A percentile compares a stretch with the other conserved stretches of the same genome.
Evolutionary conservation across 2,113 vertebrate species (phyloP).

Genomic region (Zosterops pallidus): DNA sequence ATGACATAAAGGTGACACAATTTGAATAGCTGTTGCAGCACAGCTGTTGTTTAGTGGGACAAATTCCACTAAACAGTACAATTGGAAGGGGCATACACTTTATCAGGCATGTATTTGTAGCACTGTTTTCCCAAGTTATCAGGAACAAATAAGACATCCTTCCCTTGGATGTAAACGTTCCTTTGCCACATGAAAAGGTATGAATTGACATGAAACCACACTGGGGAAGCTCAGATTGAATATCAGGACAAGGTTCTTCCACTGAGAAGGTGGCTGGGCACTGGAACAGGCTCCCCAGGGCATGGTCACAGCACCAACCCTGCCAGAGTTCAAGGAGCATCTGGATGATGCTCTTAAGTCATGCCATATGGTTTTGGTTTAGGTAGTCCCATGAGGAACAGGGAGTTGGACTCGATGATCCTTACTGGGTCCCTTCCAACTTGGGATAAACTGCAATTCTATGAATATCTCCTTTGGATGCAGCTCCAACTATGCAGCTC

Average conservation of each 20-base stretch:
- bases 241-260: background rate
- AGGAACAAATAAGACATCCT: background rate
- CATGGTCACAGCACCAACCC: background rate
- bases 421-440: background rate
- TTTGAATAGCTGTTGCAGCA: background rate
- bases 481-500: background rate
- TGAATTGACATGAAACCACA: background rate
- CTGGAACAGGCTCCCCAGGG: background rate
- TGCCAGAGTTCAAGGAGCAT: background rate
- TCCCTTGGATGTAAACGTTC: background rate
- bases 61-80: background rate
- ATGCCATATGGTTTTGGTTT: background rate
- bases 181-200: background rate
- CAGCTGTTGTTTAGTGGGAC: background rate
- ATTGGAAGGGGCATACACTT: background rate
- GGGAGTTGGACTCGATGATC: background rate
- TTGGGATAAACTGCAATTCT: background rate
- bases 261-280: background rate
- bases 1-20: background rate
- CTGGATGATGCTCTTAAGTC: background rate
- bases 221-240: background rate
- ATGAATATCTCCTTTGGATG: background rate
- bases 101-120: background rate
- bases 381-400: background rate
- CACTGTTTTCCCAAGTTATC: background rate